These are phyloP conservation scores for Pantherophis alleghaniensis DNA, from an alignment of 2,797 vertebrate species.

Conservation along the genomic window DNA sequence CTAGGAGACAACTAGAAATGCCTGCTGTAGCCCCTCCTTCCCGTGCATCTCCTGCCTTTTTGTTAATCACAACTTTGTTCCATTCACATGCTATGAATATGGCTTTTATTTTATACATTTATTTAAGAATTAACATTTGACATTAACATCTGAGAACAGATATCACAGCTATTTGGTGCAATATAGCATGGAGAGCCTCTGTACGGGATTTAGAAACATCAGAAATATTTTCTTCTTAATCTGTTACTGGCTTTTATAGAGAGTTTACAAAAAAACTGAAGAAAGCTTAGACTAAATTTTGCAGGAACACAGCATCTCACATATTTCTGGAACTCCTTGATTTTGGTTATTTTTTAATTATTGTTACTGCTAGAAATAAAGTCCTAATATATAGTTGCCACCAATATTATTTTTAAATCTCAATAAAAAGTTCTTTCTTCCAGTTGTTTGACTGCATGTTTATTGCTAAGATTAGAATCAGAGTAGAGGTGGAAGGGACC, in stretches of 20 bases:
- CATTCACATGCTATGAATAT: constrained; percentile 16
- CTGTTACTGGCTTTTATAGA: not conserved
- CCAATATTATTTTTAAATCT: constrained; percentile 51
- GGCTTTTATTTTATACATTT: not conserved
- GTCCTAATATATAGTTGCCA: constrained; percentile 44
- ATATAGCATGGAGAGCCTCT: not conserved
- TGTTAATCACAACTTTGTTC: fast-evolving
- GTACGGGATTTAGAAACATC: not conserved
- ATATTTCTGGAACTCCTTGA: constrained; percentile 26
- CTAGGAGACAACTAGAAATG: not conserved
- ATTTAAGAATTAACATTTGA: constrained; percentile 29
- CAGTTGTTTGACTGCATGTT: not conserved
- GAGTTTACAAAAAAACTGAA: constrained; percentile 24
- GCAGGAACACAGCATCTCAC: not conserved
- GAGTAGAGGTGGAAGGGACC: not conserved
- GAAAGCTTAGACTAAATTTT: not conserved
- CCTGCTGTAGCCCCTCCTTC: not conserved
- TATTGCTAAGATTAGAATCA: not conserved
- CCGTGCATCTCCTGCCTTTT: fast-evolving
- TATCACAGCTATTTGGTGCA: not conserved
- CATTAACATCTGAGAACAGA: not conserved
- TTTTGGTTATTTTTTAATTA: constrained; percentile 40
- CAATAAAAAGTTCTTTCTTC: constrained; percentile 69
- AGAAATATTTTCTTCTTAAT: not conserved
- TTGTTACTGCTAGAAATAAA: constrained; percentile 42